A percentile compares a stretch with the other conserved stretches of the same genome.
Evolutionary conservation across 2,113 vertebrate genomes (phyloP).

Genomic region (Apus apus): DNA sequence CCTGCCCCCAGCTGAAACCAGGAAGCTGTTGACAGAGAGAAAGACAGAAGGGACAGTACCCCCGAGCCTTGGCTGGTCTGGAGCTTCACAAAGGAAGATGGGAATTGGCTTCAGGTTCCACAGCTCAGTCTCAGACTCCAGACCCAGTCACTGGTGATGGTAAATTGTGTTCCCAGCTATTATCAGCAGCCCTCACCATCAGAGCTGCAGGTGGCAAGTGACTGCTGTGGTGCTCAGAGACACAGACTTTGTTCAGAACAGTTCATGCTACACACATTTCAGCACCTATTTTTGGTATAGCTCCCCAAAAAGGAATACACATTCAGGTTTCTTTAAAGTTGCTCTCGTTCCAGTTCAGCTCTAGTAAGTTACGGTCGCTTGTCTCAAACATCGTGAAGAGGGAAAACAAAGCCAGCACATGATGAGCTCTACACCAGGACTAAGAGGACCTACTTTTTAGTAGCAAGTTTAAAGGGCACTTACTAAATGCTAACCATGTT

Average conservation of each 20-base stretch:
- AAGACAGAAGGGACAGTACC: not conserved
- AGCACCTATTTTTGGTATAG: not conserved
- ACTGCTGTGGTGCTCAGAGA: not conserved
- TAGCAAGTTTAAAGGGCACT: constrained; percentile 67
- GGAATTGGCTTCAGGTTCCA: not conserved
- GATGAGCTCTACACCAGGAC: not conserved
- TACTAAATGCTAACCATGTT: constrained; percentile 93
- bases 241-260: not conserved
- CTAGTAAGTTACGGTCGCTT: not conserved
- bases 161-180: not conserved
- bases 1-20: not conserved
- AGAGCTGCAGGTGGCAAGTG: not conserved
- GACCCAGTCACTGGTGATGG: not conserved
- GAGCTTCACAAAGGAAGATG: not conserved
- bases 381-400: not conserved
- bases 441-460: not conserved
- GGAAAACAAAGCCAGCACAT: not conserved
- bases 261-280: not conserved
- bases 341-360: not conserved
- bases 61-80: not conserved
- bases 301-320: not conserved
- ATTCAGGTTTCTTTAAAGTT: not conserved
- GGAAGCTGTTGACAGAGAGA: not conserved
- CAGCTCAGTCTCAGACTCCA: not conserved
- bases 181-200: not conserved